Conservation (phyloP, 2,797 vertebrate genomes). For the Channallabes apus region DNA sequence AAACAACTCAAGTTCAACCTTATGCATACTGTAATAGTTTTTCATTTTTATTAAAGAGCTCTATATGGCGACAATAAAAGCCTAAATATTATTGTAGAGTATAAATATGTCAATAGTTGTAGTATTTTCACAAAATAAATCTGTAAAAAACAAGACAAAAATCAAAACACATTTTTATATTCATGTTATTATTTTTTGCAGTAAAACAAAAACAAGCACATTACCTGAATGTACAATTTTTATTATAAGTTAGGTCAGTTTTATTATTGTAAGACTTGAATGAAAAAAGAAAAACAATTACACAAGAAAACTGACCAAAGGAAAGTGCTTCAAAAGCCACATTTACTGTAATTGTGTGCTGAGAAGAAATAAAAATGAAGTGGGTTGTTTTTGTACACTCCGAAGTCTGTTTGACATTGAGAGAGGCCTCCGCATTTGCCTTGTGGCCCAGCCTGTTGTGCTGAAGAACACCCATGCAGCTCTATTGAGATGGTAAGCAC, state of each 20-base stretch:
- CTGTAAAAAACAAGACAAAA: not conserved
- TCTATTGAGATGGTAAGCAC: slow-evolving; percentile 75
- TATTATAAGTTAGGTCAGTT: not conserved
- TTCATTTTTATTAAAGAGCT: not conserved
- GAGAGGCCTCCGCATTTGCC: slow-evolving; percentile 65
- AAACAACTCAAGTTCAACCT: not conserved
- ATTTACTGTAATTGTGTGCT: not conserved
- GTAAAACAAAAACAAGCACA: not conserved
- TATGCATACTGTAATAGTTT: not conserved
- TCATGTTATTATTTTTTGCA: not conserved
- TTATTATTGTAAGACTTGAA: not conserved
- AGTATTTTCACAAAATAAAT: not conserved
- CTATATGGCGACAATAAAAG: not conserved
- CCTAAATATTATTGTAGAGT: not conserved
- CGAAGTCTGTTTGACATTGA: slow-evolving; percentile 48
- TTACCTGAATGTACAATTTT: not conserved
- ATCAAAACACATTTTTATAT: not conserved
- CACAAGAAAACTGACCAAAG: not conserved
- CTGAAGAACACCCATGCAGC: slow-evolving; percentile 72
- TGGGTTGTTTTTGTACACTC: slow-evolving; percentile 56
- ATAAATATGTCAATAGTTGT: not conserved
- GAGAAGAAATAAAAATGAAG: slow-evolving; percentile 52
- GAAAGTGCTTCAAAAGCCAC: not conserved
- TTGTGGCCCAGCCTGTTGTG: slow-evolving; percentile 62
- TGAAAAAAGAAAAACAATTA: not conserved